phyloP scores from a whole-genome alignment of 2,888 invertebrate genomes.

The Julus scanicus region DNA sequence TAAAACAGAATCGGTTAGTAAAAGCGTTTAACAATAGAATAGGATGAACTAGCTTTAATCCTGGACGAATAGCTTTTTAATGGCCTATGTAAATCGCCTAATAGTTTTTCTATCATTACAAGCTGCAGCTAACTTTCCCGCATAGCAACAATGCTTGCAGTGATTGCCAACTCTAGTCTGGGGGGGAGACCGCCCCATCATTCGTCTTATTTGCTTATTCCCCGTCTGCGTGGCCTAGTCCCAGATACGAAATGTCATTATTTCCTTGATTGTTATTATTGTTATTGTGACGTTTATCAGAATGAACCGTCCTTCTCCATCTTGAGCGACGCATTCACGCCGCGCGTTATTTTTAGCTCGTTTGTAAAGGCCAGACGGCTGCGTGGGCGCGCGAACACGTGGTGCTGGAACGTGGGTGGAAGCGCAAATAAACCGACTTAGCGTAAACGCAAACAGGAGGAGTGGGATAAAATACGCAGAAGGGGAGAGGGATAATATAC shows the following conservation, averaged over 20 bases:
- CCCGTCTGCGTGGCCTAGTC: background rate
- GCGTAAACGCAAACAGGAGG: background rate
- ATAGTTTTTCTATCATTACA: too few species aligned
- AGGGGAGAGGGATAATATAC: background rate
- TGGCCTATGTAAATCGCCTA: background rate
- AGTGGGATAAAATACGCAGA: background rate
- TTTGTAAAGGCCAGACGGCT: background rate
- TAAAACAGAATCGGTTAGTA: too few species aligned
- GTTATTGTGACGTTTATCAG: background rate
- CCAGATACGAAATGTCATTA: background rate
- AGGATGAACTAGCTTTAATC: too few species aligned
- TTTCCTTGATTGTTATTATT: background rate
- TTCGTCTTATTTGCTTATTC: background rate
- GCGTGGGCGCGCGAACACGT: background rate
- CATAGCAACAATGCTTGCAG: too few species aligned
- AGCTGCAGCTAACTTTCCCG: background rate
- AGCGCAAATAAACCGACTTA: background rate
- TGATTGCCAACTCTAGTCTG: too few species aligned
- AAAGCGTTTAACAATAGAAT: too few species aligned
- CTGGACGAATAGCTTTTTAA: background rate
- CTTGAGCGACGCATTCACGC: background rate
- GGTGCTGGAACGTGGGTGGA: background rate
- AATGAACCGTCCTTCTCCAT: background rate
- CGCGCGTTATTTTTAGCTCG: background rate
- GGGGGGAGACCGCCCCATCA: too few species aligned